Percentiles rank a stretch among this genome's conserved stretches.
phyloP scores from a whole-genome alignment of 37 sponge, comb jelly and placozoan genomes.

The Chondrosia reniformis region DNA sequence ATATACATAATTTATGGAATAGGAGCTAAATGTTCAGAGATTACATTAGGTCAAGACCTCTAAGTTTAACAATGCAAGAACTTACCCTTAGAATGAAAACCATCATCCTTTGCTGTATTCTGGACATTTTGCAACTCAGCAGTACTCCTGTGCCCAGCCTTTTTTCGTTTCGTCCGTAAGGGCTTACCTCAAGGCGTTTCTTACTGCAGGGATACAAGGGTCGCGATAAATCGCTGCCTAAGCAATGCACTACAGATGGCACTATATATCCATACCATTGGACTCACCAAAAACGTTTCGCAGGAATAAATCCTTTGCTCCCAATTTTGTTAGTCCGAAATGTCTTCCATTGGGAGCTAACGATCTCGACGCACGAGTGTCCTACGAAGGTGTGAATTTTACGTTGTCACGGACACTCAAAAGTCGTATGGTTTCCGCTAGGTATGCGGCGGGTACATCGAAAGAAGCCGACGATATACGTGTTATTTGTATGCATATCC shows the following conservation, averaged over 20 bases:
- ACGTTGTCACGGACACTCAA: not conserved
- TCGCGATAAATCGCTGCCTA: no score
- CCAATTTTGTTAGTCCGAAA: not conserved
- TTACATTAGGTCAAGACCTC: not conserved
- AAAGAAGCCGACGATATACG: not conserved
- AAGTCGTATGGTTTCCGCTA: not conserved
- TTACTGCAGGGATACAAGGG: not conserved
- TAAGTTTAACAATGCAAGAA: not conserved
- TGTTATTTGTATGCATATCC: not conserved
- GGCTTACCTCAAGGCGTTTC: not conserved
- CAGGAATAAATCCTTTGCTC: not conserved
- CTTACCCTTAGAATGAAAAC: not conserved
- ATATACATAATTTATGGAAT: not conserved
- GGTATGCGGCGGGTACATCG: not conserved
- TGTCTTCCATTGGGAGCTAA: not conserved
- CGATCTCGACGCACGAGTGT: not conserved
- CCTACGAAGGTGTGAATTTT: not conserved
- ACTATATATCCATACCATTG: no score
- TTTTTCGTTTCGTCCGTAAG: not conserved
- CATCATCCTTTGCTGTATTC: not conserved
- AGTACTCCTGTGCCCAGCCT: not conserved
- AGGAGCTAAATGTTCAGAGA: not conserved
- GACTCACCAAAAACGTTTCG: not conserved
- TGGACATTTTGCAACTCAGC: not conserved
- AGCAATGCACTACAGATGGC: not conserved